A percentile compares a stretch with the other conserved stretches of the same genome.
Evolutionary conservation across 53 echinoderm and acorn worm species (phyloP).

Genomic region (Apostichopus leukothele): DNA sequence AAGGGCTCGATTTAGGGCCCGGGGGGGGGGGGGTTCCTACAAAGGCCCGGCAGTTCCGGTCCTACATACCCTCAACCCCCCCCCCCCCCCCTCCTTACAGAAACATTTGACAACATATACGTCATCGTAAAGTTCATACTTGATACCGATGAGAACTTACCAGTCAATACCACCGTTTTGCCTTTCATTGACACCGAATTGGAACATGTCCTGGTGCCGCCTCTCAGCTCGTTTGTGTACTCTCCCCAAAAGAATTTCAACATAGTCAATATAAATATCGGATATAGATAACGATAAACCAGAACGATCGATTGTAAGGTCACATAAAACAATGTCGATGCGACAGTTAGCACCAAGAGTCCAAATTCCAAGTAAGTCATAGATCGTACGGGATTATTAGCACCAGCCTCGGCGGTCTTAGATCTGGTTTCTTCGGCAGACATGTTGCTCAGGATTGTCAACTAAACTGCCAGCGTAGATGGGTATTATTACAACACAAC

Average conservation of each 20-base stretch:
- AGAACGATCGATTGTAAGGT: background rate
- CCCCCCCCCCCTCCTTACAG: too few relatives aligned
- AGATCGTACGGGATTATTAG: background rate
- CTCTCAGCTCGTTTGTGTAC: conserved; percentile 29
- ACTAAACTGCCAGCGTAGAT: too few relatives aligned
- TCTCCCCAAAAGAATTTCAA: conserved; percentile 23
- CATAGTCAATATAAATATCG: background rate
- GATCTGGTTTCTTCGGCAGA: background rate
- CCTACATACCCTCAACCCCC: too few relatives aligned
- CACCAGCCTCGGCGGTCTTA: too few relatives aligned
- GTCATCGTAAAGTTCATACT: too few relatives aligned
- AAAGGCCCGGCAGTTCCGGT: too few relatives aligned
- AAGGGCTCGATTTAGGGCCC: too few relatives aligned
- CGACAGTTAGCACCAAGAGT: background rate
- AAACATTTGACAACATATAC: too few relatives aligned
- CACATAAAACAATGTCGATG: background rate
- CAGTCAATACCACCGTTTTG: conserved; percentile 68
- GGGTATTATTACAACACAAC: too few relatives aligned
- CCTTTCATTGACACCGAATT: conserved; percentile 46
- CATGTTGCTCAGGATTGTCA: background rate
- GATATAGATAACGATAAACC: conserved; percentile 8
- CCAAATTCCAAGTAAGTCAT: conserved; percentile 29
- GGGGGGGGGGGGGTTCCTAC: too few relatives aligned
- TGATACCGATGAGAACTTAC: conserved; percentile 12
- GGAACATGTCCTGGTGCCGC: conserved; percentile 42